Evolutionary conservation across 2,797 vertebrate species (phyloP), one percentile per base, ranked within the genome.

Genomic region (Buphagus erythrorhynchus): DNA sequence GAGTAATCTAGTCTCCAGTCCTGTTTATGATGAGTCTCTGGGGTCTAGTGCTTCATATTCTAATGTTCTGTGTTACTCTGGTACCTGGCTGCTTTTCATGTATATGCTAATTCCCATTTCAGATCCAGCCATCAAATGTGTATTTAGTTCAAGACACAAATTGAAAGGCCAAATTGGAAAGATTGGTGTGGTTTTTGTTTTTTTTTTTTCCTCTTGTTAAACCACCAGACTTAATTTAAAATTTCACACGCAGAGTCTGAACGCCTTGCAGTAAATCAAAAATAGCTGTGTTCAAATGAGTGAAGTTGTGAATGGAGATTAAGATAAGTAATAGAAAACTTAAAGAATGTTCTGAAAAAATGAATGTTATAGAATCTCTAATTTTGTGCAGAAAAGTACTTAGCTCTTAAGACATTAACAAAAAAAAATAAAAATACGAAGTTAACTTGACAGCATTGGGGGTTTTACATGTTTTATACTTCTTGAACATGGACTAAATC

Each of bases 401-500:
- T 79, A 20, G 16, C 65, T 92, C 38, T 61, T 74, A 77, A 81
- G 14, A 14, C 2, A 18, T 71, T 81, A 91, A 36, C 10, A 33
- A 36, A 49, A 75, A 74, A 49, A 75, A 74, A n/a, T n/a, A n/a
- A 82, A 38, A 15, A 7, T 18, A n/a, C 5, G 21, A 87, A 69
- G 57, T 88, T 94, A 96, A 78, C 75, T 86, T 76, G 76, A 40
- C 46, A 40, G 3, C 42, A 12, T 14, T 63, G 66, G 42, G 16
- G 3, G 3, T 83, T 93, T 81, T 82, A 33, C n/a, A 73, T 92
- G 48, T 93, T 97, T 91, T 87, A 82, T 46, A 49, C 84, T 95
- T 96, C 62, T 52, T 80, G 90, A 87, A 75, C 88, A n/a, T 51
- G 11, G 79, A 93, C 83, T 94, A 90, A 97, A 97, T 96, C 91